phyloP scores from a whole-genome alignment of 2,888 invertebrate genomes.

The Orthosia cruda region DNA sequence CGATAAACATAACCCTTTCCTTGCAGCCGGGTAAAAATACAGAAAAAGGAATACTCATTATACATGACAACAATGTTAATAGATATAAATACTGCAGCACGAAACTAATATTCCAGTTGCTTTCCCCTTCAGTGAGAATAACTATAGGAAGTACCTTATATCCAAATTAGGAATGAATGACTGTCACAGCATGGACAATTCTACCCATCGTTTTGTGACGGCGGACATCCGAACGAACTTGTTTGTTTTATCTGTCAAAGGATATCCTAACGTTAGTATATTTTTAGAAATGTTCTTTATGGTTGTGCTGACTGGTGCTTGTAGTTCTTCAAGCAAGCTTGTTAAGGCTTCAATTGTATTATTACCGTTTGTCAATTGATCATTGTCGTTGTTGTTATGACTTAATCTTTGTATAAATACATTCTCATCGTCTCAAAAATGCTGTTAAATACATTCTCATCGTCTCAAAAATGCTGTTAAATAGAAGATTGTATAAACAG shows the following conservation, averaged over 20 bases:
- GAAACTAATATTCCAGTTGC: not conserved
- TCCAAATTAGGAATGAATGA: conserved; percentile 40
- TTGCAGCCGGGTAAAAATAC: too few relatives aligned
- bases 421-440: too few relatives aligned
- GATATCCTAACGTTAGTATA: conserved; percentile 53
- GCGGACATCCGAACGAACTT: conserved; percentile 58
- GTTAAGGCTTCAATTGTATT: not conserved
- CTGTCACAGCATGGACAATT: conserved; percentile 27
- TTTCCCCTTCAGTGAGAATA: not conserved
- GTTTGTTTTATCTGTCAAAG: conserved; percentile 60
- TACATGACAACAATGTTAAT: not conserved
- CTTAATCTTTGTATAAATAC: not conserved
- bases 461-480: too few relatives aligned
- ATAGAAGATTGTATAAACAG: too few relatives aligned
- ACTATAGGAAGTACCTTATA: conserved; percentile 7
- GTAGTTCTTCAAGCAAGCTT: conserved; percentile 12
- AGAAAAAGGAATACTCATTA: not conserved
- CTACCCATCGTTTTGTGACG: conserved; percentile 18
- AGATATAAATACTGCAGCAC: not conserved
- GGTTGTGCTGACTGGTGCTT: not conserved
- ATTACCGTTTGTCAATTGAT: not conserved
- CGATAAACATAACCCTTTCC: too few relatives aligned
- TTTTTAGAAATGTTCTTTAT: conserved; percentile 43
- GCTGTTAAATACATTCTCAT: too few relatives aligned
- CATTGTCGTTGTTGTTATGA: not conserved